Percentiles rank a stretch among this genome's conserved stretches.
phyloP scores from a whole-genome alignment of 1,140 invertebrate genomes.

The Drosophila mauritiana region DNA sequence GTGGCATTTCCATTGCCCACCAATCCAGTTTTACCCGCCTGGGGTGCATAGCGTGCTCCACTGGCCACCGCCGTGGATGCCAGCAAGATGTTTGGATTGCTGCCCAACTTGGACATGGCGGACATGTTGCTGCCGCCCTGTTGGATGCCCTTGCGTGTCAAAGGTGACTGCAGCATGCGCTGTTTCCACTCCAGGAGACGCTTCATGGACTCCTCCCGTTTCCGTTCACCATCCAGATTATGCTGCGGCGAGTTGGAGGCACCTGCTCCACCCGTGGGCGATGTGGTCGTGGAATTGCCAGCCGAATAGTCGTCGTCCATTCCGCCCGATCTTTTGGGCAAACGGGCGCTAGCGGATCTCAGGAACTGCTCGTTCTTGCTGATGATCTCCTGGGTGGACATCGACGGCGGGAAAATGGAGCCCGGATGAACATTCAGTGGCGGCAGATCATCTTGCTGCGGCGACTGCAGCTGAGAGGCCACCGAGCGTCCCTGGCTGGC shows the following conservation, averaged over 20 bases:
- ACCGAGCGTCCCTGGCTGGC: constrained; percentile 56
- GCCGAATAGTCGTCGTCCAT: constrained; percentile 75
- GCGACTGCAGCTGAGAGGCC: constrained; percentile 59
- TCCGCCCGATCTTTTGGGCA: constrained; percentile 86
- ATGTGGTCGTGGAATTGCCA: constrained; percentile 57
- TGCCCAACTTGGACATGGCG: constrained; percentile 84
- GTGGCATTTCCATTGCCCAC: constrained; percentile 62
- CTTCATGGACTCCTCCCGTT: constrained; percentile 95
- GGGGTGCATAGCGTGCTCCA: constrained; percentile 83
- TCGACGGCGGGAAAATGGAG: constrained; percentile 79
- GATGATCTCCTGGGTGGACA: constrained; percentile 82
- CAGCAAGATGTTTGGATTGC: constrained; percentile 79
- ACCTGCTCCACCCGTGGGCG: constrained; percentile 53
- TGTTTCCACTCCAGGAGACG: constrained; percentile 96
- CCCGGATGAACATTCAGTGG: constrained; percentile 71
- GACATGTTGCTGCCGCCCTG: constrained; percentile 82
- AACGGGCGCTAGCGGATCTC: constrained; percentile 91
- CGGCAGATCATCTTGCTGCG: constrained; percentile 57
- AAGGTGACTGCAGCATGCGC: constrained; percentile 94
- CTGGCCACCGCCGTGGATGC: constrained; percentile 79
- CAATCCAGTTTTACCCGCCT: constrained; percentile 56
- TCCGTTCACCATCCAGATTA: constrained; percentile 87
- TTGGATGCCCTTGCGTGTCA: constrained; percentile 91
- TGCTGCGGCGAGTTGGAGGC: constrained; percentile 76
- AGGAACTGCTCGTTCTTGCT: constrained; percentile 87